Percentiles rank a stretch among this genome's conserved stretches.
These are phyloP conservation scores for Propithecus perrieri DNA, from an alignment of 2,797 vertebrate species.

Conservation along the genomic window DNA sequence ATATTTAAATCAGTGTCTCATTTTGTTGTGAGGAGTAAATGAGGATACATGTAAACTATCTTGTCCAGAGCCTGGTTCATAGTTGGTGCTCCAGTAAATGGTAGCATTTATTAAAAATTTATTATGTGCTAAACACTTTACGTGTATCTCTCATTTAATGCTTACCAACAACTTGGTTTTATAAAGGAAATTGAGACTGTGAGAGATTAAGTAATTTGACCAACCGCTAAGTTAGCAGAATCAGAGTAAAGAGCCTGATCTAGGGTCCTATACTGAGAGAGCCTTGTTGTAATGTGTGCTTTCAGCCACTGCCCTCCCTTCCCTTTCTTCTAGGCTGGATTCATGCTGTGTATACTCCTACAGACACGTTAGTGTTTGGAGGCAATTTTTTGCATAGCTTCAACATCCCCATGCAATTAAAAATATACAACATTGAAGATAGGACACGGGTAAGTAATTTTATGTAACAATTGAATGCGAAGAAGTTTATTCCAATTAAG, in stretches of 20 bases:
- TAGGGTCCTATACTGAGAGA: background rate
- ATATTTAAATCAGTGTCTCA: background rate
- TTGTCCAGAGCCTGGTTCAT: background rate
- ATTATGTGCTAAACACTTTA: background rate
- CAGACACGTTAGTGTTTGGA: conserved; percentile 97
- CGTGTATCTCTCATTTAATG: conserved; percentile 4
- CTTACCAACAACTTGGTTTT: background rate
- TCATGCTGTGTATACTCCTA: conserved; percentile 98
- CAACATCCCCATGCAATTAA: conserved; percentile 99
- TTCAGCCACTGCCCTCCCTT: background rate
- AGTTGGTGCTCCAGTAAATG: background rate
- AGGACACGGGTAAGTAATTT: conserved; percentile 91
- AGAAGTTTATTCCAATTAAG: background rate
- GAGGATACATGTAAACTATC: background rate
- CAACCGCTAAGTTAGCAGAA: background rate
- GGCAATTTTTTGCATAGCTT: conserved; percentile 99
- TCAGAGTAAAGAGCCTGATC: background rate
- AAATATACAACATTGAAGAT: conserved; percentile 98
- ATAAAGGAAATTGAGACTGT: conserved; percentile 24
- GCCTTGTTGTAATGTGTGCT: background rate
- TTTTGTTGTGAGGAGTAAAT: conserved; percentile 15
- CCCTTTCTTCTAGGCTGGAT: conserved; percentile 93
- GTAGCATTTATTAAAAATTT: conserved; percentile 39
- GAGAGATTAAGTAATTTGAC: conserved; percentile 37
- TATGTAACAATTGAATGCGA: background rate